These are phyloP conservation scores for Dinomys branickii DNA, from an alignment of 2,113 vertebrate genomes.

Conservation along the genomic window DNA sequence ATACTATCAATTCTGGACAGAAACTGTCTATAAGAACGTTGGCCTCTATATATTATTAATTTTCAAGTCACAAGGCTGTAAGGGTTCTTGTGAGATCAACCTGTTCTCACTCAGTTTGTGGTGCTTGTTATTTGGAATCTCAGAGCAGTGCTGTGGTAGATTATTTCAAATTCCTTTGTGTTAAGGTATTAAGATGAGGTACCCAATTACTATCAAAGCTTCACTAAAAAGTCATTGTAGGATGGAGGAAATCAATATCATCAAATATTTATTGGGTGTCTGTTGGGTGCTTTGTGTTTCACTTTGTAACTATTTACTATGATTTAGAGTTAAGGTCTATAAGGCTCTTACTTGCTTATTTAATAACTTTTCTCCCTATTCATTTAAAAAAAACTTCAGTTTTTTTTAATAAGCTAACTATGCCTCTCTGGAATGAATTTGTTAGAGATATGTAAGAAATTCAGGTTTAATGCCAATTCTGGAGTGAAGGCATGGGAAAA, in stretches of 20 bases:
- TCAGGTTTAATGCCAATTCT: slow-evolving; percentile 57
- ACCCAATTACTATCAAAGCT: slow-evolving; percentile 74
- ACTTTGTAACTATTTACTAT: slow-evolving; percentile 74
- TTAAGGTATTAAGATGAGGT: slow-evolving; percentile 74
- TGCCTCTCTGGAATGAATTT: slow-evolving; percentile 59
- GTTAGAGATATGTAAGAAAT: slow-evolving; percentile 63
- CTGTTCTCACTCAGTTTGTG: slow-evolving; percentile 5
- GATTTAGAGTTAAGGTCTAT: slow-evolving; percentile 58
- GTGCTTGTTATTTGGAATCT: slow-evolving; percentile 61
- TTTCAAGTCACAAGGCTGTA: slow-evolving; percentile 15
- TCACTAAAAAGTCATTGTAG: slow-evolving; percentile 67
- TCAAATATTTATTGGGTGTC: slow-evolving; percentile 73
- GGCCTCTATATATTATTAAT: slow-evolving; percentile 47
- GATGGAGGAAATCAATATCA: slow-evolving; percentile 70
- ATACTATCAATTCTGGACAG: slow-evolving; percentile 33
- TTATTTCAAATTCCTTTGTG: slow-evolving; percentile 67
- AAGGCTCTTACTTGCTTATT: slow-evolving; percentile 52
- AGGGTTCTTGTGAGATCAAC: slow-evolving; percentile 31
- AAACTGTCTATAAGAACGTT: slow-evolving; percentile 53
- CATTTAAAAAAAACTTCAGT: slow-evolving; percentile 19
- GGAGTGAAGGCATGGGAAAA: slow-evolving; percentile 51
- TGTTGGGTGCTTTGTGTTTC: slow-evolving; percentile 64
- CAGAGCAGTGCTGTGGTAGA: slow-evolving; percentile 55
- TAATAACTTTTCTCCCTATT: slow-evolving; percentile 55
- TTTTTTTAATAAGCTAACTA: slow-evolving; percentile 29